Evolutionary conservation across 2,888 invertebrate genomes (phyloP).

Genomic region (Chrysina gloriosa): DNA sequence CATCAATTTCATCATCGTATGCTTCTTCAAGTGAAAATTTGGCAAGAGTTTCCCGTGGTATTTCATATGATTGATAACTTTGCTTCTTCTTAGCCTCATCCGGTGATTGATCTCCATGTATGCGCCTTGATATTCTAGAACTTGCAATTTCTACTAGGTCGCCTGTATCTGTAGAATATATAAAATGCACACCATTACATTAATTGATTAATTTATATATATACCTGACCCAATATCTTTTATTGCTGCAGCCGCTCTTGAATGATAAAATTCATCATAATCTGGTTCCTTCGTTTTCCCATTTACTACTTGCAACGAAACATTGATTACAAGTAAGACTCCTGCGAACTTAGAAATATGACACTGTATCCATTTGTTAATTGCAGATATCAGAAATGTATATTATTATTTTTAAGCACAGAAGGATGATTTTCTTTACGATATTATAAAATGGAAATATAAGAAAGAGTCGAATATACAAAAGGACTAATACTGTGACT

Average conservation of each 20-base stretch:
- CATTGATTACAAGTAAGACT: neutral
- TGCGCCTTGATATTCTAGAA: neutral
- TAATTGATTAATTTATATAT: neutral
- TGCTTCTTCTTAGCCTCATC: conserved; percentile 56
- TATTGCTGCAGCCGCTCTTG: conserved; percentile 21
- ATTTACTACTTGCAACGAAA: neutral
- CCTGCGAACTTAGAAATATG: conserved; percentile 4
- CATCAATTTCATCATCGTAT: conserved; percentile 36
- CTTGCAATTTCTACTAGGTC: conserved; percentile 11
- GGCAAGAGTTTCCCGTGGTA: conserved; percentile 49
- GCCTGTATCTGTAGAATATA: neutral
- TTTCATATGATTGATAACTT: conserved; percentile 57
- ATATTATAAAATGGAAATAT: no score
- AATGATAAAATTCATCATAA: conserved; percentile 60
- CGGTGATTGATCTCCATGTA: conserved; percentile 42
- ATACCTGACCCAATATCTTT: conserved; percentile 12
- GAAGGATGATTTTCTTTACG: no score
- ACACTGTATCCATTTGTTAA: neutral
- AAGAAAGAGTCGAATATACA: no score
- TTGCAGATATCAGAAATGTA: neutral
- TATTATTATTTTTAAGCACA: no score
- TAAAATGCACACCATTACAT: neutral
- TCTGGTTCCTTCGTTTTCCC: conserved; percentile 51
- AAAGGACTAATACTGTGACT: no score
- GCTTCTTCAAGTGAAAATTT: conserved; percentile 34